Evolutionary conservation across 2,113 vertebrate species (phyloP), one percentile per base, ranked within the genome.

Genomic region (Sander lucioperca): DNA sequence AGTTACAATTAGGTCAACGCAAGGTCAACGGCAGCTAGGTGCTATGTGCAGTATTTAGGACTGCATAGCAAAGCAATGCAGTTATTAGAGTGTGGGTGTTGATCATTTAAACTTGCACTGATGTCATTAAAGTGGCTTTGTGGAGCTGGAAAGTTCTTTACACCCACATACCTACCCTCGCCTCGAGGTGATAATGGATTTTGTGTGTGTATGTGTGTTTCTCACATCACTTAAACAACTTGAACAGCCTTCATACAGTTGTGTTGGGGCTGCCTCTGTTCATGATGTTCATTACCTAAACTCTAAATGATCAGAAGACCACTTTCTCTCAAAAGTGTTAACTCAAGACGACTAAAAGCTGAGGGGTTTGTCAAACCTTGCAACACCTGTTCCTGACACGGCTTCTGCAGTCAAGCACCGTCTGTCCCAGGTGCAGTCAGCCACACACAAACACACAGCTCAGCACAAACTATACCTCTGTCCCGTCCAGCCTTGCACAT

Each of bases 11-110:
- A 53, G 87, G 87, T 85, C 81, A 92, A 48, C 9, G 27, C 13
- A 19, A 21, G 67, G 76, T 79, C 73, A 82, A n/a, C 57, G 12
- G 70, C 45, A 80, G 79, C 53, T 68, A 80, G 82, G 73, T 83
- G 81, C 75, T 79, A 59, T 53, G 83, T 85, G 66, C 45, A 48
- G 70, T 56, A 86, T 88, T 88, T 82, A 30, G 62, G 43, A 48
- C 69, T 0, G 27, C 56, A 53, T 2, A 47, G 88, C 23, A 54
- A 86, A 80, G 79, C 66, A 54, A 86, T 79, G 79, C 62, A 50
- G 70, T 82, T 86, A 91, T 91, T 92, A 90, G 85, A 75, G 86
- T 66, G 87, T 68, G 63, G 77, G 83, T 82, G 92, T 79, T 84
- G 88, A 88, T 87, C 71, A 70, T 80, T 82, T 80, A 51, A 69